A percentile compares a stretch with the other conserved stretches of the same genome.
phyloP scores from a whole-genome alignment of 2,113 vertebrate species.

The Xerus inauris region DNA sequence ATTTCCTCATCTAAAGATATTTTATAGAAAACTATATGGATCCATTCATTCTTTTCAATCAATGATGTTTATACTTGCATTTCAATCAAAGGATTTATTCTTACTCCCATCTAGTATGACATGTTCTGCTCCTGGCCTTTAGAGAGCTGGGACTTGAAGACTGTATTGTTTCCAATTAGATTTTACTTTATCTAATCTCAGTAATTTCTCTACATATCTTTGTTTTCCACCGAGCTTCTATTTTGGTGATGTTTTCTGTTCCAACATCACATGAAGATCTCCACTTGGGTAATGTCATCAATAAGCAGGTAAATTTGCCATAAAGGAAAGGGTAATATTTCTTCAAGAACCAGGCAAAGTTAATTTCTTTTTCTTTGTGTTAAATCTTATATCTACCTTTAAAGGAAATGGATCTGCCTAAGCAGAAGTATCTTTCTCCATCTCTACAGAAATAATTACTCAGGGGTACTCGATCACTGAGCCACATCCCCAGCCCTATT shows the following conservation, averaged over 20 bases:
- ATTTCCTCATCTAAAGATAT: background rate
- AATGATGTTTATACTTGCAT: background rate
- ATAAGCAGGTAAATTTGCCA: background rate
- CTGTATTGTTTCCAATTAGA: background rate
- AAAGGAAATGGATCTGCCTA: background rate
- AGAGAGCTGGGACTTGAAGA: background rate
- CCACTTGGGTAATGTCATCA: background rate
- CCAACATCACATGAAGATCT: background rate
- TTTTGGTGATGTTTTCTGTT: background rate
- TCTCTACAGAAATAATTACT: background rate
- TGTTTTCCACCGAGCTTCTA: background rate
- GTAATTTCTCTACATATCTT: background rate
- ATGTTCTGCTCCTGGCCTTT: background rate
- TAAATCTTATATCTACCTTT: background rate
- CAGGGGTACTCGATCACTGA: too few species aligned
- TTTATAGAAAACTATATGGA: background rate
- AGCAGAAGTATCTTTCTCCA: background rate
- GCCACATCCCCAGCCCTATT: too few species aligned
- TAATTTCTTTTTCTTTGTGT: background rate
- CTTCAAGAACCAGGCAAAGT: background rate
- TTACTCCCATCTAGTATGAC: background rate
- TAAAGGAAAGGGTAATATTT: constrained; percentile 6
- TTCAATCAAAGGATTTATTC: background rate
- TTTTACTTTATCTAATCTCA: constrained; percentile 9
- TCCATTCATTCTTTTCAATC: background rate